Base-by-base conservation (phyloP, 2,888 invertebrate species). In the Molanna angustata region DNA sequence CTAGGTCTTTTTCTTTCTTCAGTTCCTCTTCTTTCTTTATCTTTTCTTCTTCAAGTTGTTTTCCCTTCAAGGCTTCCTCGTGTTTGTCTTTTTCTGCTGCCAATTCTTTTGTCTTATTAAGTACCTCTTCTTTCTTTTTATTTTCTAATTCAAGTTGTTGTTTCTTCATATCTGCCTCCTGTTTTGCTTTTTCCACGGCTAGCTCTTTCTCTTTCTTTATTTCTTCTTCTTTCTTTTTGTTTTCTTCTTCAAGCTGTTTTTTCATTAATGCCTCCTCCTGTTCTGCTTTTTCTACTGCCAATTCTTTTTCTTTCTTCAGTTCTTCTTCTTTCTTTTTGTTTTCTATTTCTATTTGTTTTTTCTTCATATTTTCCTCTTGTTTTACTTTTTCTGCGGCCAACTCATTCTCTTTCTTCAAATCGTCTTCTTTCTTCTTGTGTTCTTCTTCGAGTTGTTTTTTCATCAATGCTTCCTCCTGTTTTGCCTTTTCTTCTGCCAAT, bases 231-330 rank as follows among this genome's bases (percentile, higher is more conserved):
- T 62, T 58, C 33, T 60, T 64, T 49, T 61, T 63, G 56, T 62
- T 60, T 20, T 32, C 16, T 44, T 50, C 43, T 42, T 48, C 6
- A 31, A 41, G 16, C 20, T 21, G 14, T 32, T 43, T 16, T 41
- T 49, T 40, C 20, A 19, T 31, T 48, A 57, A 45, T 18, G 27
- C 41, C 17, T 17, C 21, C 11, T 33, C 42, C 39, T 46, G 31
- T 14, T 7, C 18, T 13, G 16, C 33, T 42, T 47, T 46, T 22
- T 45, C 32, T 17, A 39, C 44, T 6, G 14, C 21, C 3, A 48
- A 20, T 57, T 73, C 70, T 59, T 69, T 72, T 21, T 67, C 64
- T 27, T 55, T 27, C 33, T 55, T 39, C 2, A 27, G 64, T 45
- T 67, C 66, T 52, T 53, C 56, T 33, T 33, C 7, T 31, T 49